Conservation (phyloP, 2,888 invertebrate genomes). For the Seira musarum region DNA sequence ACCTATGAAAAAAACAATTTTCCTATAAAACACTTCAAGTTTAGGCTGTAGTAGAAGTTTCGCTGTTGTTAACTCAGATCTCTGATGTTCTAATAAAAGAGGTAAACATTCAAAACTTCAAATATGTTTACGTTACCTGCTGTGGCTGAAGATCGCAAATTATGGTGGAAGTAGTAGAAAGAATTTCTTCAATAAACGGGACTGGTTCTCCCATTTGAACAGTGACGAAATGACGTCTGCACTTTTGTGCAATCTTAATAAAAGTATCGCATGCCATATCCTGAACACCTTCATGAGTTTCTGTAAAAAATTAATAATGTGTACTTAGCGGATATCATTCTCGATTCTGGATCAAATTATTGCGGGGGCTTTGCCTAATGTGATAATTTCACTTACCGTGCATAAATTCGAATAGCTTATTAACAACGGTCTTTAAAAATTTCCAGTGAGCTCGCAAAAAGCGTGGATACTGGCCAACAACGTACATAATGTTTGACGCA, state of each 20-base stretch:
- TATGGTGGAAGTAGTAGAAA: slow-evolving; percentile 95
- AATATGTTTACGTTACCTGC: slow-evolving; percentile 89
- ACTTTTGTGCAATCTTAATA: slow-evolving; percentile 99
- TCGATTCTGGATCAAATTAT: no score
- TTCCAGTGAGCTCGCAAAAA: slow-evolving; percentile 99
- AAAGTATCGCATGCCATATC: slow-evolving; percentile 99
- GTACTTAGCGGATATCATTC: no score
- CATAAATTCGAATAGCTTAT: slow-evolving; percentile 99
- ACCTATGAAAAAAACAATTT: slow-evolving; percentile 72
- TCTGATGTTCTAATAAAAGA: no score
- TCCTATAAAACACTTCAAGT: not conserved
- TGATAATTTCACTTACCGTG: slow-evolving; percentile 77
- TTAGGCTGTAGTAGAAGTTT: no score
- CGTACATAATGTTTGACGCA: slow-evolving; percentile 99
- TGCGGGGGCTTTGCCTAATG: no score
- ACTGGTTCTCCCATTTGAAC: slow-evolving; percentile 95
- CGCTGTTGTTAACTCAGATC: no score
- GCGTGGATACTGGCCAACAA: slow-evolving; percentile 99
- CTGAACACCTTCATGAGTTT: slow-evolving; percentile 99
- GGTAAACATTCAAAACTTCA: no score
- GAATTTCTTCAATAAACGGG: slow-evolving; percentile 99
- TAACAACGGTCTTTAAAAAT: slow-evolving; percentile 99
- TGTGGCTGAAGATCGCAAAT: slow-evolving; percentile 99
- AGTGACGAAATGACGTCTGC: slow-evolving; percentile 97
- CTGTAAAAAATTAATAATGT: slow-evolving; percentile 76